Evolutionary conservation across 1,140 invertebrate genomes (phyloP), one percentile per base, ranked within the genome.

Genomic region (Bombus terrestris): DNA sequence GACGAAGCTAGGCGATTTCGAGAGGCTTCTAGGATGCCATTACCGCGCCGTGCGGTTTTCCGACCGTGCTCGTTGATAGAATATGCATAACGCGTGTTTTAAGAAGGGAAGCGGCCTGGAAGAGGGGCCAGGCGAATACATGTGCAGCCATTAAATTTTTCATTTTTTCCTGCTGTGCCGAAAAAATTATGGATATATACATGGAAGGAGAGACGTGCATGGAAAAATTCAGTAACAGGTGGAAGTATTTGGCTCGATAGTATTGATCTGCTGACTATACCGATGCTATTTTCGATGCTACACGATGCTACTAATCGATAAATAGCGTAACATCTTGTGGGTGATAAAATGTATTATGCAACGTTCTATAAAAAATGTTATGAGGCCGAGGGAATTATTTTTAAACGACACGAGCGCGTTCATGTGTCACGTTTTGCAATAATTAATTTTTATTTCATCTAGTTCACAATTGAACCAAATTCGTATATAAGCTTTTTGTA

Each of bases 31-130:
- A 59, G 88, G 87, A 89, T 92, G 90, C 91, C 90, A 92, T 92
- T 72, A 88, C 91, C 89, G 79, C 86, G 87, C 81, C 86, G 83
- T 89, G 90, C 76, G 91, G 92, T 92, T 92, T 90, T 72, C 79
- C 82, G 28, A 87, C 92, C 90, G 86, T 1, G 88, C 85, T 92
- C 89, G 88, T 88, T 87, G 88, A 93, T 93, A 91, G 90, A 93
- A 93, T 93, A 93, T 93, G 91, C 90, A 93, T 93, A 89, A 89
- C 87, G 88, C 91, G 88, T 92, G 92, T 90, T 93, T 90, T 86
- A 92, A 92, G 89, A 91, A 89, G 89, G 92, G 89, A 91, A 91
- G 8, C 82, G 87, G 85, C 88, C 79, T 92, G 86, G 90, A 91
- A 91, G 86, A 82, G 80, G 41, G 53, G 22, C 5, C 85, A 37